Evolutionary conservation across 2,113 vertebrate species (phyloP).

Genomic region (Lanius collurio): DNA sequence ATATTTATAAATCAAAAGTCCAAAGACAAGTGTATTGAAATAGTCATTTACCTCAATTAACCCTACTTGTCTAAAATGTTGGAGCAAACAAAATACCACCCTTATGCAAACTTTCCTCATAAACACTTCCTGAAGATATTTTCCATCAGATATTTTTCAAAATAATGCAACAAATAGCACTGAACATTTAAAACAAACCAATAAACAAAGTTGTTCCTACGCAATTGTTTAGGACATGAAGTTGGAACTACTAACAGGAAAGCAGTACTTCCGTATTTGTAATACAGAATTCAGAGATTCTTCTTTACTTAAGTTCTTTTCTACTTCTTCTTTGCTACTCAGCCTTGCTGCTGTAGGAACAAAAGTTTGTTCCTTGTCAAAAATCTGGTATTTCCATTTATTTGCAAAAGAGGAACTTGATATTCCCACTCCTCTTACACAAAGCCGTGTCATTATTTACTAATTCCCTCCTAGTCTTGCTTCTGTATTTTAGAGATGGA

Average conservation of each 20-base stretch:
- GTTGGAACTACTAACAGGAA: neutral
- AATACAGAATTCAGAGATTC: neutral
- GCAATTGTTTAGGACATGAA: neutral
- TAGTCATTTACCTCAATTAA: neutral
- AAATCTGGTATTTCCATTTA: conserved; percentile 29
- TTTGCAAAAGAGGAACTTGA: neutral
- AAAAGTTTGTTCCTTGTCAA: conserved; percentile 8
- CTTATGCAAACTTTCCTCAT: neutral
- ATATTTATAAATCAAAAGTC: neutral
- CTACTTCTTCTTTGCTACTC: neutral
- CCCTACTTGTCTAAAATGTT: neutral
- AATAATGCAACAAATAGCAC: neutral
- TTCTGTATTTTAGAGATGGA: conserved; percentile 8
- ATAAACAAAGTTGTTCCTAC: neutral
- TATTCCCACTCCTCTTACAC: conserved; percentile 36
- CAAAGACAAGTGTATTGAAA: neutral
- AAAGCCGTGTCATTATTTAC: conserved; percentile 1
- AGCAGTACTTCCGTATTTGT: neutral
- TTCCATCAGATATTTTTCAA: neutral
- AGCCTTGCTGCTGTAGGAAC: neutral
- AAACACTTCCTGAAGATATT: neutral
- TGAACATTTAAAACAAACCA: neutral
- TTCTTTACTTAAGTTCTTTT: neutral
- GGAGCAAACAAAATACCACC: neutral
- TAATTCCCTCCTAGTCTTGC: conserved; percentile 26